Evolutionary conservation across 1,140 invertebrate species (phyloP), one percentile per base, ranked within the genome.

Genomic region (Aphaenogaster rudis): DNA sequence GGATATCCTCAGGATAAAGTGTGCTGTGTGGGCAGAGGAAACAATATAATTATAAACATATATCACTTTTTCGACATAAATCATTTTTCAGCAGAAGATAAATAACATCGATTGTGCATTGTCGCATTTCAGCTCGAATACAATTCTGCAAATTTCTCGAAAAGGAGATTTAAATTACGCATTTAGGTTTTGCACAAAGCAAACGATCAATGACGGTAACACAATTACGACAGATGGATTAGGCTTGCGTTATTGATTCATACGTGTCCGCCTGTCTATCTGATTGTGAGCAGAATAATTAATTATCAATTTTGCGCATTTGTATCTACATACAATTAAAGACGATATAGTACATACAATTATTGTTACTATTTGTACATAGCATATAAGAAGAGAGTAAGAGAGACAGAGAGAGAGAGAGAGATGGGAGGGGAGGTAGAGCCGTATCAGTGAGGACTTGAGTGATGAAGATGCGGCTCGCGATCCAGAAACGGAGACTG

Each of bases 251-350:
- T 79, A 79, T 17, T 17, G 15, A 50, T 3, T 64, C 28, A 36
- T 36, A 63, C 59, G 15, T 64, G 76, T 45, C 36, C 5, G 8
- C 4, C 48, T n/a, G 39, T 54, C 33, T 33, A n/a, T 54, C 48
- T 28, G 13, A 13, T 50, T 50, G 48, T 50, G 36, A 69, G n/a
- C 36, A 15, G 64, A 81, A 81, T 81, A 81, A 69, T 45, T 33
- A 80, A 69, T 69, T 42, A 42, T 39, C 9, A 17, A 48, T 64
- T 66, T 36, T 36, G 4, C 17, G 17, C 2, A 36, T 63, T 63
- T 50, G 13, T 15, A 1, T 15, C 13, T 36, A 17, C 21, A 21
- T 21, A 21, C 21, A 21, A 21, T 21, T 21, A 21, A 21, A 21
- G 21, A 21, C 21, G 21, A 21, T 21, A 21, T 21, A 21, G 21